These are phyloP conservation scores for Nomia melanderi DNA, from an alignment of 1,140 invertebrate species.

Conservation along the genomic window DNA sequence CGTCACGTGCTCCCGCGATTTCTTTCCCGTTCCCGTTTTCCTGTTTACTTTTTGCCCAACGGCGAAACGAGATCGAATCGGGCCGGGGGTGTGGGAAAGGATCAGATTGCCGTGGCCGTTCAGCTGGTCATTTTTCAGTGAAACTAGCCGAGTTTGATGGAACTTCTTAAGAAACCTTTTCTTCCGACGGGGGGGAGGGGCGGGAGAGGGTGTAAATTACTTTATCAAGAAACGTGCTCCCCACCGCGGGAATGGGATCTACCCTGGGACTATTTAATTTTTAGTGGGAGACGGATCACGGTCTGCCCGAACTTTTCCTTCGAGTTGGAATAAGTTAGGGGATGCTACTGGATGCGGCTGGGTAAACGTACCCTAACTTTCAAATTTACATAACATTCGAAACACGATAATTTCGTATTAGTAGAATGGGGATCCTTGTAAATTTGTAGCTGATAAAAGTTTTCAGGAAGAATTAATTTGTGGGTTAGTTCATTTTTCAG, in stretches of 20 bases:
- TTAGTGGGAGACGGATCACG: neutral
- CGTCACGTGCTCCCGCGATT: conserved; percentile 63
- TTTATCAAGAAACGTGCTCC: neutral
- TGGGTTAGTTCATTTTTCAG: too few species aligned
- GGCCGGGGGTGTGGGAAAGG: neutral
- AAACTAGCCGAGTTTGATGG: neutral
- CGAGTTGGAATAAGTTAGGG: too few species aligned
- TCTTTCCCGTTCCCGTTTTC: conserved; percentile 16
- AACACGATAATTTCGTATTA: too few species aligned
- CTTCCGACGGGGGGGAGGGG: neutral
- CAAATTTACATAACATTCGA: too few species aligned
- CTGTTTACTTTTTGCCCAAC: neutral
- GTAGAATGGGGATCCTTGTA: too few species aligned
- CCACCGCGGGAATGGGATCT: neutral
- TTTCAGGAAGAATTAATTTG: too few species aligned
- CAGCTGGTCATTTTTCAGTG: neutral
- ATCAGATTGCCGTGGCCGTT: neutral
- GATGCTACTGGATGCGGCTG: too few species aligned
- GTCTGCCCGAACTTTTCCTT: neutral
- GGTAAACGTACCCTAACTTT: too few species aligned
- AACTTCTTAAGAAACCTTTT: conserved; percentile 5
- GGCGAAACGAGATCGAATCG: conserved; percentile 6
- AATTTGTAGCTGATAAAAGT: too few species aligned
- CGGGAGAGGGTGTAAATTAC: neutral
- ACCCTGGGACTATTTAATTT: neutral